Evolutionary conservation across 1,140 invertebrate genomes (phyloP), one percentile per base, ranked within the genome.

Genomic region (Pogonus chalceus): DNA sequence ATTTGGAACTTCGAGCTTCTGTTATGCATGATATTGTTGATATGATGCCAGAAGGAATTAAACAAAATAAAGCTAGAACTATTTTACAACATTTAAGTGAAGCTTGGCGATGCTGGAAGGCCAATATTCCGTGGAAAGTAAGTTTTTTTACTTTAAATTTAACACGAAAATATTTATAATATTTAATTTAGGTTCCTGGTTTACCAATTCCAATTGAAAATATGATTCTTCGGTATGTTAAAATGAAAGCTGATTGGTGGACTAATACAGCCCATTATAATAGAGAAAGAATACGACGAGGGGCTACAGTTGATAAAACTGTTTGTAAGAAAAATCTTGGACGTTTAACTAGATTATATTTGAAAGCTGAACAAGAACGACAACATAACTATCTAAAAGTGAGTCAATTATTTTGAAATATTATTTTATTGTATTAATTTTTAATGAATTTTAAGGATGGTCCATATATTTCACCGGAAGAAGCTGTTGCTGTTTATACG

Each of bases 201-300:
- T 73, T 99, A 7, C 97, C 97, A 0, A 99, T 92, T 46, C 97
- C 97, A 0, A 98, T 99, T 64, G 97, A 99, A 74, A 99, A 98
- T 72, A 99, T 99, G 96, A 99, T 99, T 61, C 79, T 99, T 18
- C 82, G 97, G 37, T 99, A 98, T 71, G 96, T 99, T 0, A 99
- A 99, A 72, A 98, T 98, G 85, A 99, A 99, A 70, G 96, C 97
- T 0, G 97, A 99, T 72, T 99, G 97, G 97, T 99, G 97, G 97
- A 99, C 97, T 0, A 99, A 99, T 71, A 99, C 97, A 0, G 96
- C 96, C 1, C 97, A 99, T 75, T 99, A 99, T 70, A 99, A 99
- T 75, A 80, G 97, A 21, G 97, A 99, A 72, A 79, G 97, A 60
- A 95, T 96, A 37, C 79, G 92, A 1, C 80, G 91, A 55, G 92